Conservation (phyloP, 2,113 vertebrate genomes). For the Hippocampus zosterae region DNA sequence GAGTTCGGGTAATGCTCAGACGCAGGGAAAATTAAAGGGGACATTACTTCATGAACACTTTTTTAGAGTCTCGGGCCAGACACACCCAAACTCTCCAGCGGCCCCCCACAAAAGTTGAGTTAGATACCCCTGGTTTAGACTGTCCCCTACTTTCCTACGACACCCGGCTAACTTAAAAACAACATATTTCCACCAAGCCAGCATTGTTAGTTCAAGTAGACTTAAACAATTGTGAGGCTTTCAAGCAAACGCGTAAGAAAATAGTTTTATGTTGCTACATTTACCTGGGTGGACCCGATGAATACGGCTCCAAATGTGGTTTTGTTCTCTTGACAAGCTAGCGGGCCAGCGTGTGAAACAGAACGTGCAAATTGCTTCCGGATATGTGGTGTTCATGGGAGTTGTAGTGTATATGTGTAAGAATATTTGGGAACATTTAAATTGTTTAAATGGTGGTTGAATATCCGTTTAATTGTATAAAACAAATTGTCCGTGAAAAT, state of each 20-base stretch:
- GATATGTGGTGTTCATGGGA: constrained; percentile 21
- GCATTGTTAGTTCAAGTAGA: not conserved
- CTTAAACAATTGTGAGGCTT: not conserved
- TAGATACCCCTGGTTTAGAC: no score
- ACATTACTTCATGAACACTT: no score
- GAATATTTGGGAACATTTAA: not conserved
- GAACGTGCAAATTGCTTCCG: constrained; percentile 45
- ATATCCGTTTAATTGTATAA: not conserved
- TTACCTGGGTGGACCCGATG: constrained; percentile 9
- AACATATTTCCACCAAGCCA: not conserved
- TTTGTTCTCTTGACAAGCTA: not conserved
- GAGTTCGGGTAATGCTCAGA: no score
- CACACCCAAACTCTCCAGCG: no score
- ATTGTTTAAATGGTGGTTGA: not conserved
- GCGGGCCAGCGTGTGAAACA: constrained; percentile 38
- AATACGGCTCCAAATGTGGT: not conserved
- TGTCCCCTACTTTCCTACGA: no score
- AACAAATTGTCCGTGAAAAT: not conserved
- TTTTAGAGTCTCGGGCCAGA: no score
- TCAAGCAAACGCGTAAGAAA: not conserved
- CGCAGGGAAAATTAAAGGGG: no score
- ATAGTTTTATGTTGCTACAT: rapidly evolving
- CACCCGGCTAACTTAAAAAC: not conserved
- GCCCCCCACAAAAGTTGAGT: no score
- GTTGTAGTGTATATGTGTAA: constrained; percentile 29